Evolutionary conservation across 2,113 vertebrate species (phyloP).

Genomic region (Trematocara nigrifrons): DNA sequence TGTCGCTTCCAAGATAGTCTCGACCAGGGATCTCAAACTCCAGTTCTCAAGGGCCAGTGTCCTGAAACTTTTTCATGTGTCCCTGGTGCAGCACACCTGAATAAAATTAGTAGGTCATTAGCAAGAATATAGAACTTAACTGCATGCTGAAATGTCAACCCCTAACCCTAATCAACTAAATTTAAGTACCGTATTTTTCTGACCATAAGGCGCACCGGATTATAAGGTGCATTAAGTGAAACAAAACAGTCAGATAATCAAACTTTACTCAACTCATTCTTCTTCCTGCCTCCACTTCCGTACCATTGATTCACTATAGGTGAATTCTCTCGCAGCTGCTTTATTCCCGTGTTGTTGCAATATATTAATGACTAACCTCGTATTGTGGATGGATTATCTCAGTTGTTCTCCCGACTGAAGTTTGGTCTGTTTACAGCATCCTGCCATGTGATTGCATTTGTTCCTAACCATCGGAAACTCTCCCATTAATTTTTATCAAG

Average conservation of each 20-base stretch:
- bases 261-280: background rate
- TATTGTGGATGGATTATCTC: background rate
- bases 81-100: background rate
- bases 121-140: background rate
- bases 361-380: background rate
- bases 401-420: fast-evolving
- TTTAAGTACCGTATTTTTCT: background rate
- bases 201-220: fast-evolving
- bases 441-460: background rate
- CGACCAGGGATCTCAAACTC: background rate
- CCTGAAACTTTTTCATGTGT: background rate
- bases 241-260: background rate
- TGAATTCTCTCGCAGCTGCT: fast-evolving
- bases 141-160: background rate
- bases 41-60: fast-evolving
- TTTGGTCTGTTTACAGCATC: background rate
- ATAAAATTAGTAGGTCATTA: background rate
- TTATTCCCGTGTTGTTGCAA: fast-evolving
- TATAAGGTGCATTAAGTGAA: fast-evolving
- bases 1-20: background rate
- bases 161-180: background rate
- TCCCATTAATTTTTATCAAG: fast-evolving
- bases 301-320: background rate
- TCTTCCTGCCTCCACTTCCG: fast-evolving
- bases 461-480: fast-evolving